Percentiles rank a stretch among this genome's conserved stretches.
phyloP scores from a whole-genome alignment of 2,797 vertebrate species.

The Eulemur rubriventer region DNA sequence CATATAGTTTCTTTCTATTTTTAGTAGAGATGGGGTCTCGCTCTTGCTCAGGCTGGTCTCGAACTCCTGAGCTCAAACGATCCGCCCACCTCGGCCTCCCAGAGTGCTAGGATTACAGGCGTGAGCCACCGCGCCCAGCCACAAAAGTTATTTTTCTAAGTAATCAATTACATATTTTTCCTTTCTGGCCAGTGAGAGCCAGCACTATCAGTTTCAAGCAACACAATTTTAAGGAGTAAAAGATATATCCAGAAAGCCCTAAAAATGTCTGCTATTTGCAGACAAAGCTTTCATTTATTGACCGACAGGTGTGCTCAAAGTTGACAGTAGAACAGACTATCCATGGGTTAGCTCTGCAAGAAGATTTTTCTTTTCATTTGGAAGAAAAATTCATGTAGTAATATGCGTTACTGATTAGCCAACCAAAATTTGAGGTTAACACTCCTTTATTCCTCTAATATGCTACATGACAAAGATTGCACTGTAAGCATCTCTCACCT shows the following conservation, averaged over 20 bases:
- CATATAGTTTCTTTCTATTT: too few species aligned
- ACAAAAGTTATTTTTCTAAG: slow-evolving; percentile 2
- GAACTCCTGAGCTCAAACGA: too few species aligned
- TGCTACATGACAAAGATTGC: background rate
- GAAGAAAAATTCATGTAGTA: background rate
- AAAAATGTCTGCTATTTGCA: slow-evolving; percentile 14
- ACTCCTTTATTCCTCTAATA: background rate
- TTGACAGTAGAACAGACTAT: background rate
- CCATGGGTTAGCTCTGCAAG: background rate
- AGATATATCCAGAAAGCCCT: background rate
- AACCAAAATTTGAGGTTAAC: background rate
- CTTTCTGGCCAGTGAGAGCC: background rate
- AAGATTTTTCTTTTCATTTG: background rate
- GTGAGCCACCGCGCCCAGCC: too few species aligned
- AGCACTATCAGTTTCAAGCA: background rate
- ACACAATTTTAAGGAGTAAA: slow-evolving; percentile 12
- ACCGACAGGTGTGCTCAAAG: background rate
- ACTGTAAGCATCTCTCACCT: slow-evolving; percentile 86
- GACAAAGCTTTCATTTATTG: slow-evolving; percentile 32
- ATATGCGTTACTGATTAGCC: background rate
- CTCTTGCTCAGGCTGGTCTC: too few species aligned
- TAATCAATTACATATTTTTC: background rate
- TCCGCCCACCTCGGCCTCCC: too few species aligned
- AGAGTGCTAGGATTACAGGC: too few species aligned
- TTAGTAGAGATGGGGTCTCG: too few species aligned